These are phyloP conservation scores for Melanocharis versteri DNA, from an alignment of 2,113 vertebrate species.

Conservation along the genomic window DNA sequence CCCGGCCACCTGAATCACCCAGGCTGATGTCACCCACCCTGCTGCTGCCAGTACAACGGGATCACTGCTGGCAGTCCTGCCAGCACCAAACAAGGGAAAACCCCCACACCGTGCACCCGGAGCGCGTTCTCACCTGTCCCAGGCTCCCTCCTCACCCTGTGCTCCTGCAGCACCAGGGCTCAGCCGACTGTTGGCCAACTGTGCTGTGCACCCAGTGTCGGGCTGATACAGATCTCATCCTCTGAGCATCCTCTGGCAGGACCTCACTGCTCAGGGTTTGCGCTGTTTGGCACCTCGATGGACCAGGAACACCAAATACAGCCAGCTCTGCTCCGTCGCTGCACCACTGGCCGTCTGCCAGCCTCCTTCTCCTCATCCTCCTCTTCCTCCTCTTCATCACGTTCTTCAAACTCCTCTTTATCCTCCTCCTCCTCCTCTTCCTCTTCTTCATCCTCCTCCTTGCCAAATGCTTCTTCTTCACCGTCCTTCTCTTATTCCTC, in stretches of 20 bases:
- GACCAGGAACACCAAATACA: not conserved
- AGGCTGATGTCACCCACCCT: not conserved
- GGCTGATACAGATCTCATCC: not conserved
- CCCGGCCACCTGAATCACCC: not conserved
- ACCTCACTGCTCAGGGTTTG: accelerated
- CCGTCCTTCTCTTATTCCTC: not conserved
- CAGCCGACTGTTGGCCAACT: accelerated
- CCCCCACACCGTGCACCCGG: accelerated
- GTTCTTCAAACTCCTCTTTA: not conserved
- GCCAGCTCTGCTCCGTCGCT: accelerated
- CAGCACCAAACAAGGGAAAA: too few relatives aligned
- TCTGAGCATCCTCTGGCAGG: not conserved
- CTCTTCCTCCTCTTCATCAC: not conserved
- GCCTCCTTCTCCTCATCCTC: not conserved
- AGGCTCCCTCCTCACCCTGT: not conserved
- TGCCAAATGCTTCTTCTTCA: not conserved
- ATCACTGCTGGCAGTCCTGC: not conserved
- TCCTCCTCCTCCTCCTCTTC: not conserved
- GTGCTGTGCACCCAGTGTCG: accelerated
- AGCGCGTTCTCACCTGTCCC: not conserved
- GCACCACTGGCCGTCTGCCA: accelerated
- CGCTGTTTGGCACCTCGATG: accelerated
- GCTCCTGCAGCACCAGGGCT: not conserved
- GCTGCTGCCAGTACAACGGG: accelerated
- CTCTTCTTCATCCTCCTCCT: not conserved